These are phyloP conservation scores for Stigmatopora nigra DNA, from an alignment of 2,113 vertebrate genomes.

Conservation along the genomic window DNA sequence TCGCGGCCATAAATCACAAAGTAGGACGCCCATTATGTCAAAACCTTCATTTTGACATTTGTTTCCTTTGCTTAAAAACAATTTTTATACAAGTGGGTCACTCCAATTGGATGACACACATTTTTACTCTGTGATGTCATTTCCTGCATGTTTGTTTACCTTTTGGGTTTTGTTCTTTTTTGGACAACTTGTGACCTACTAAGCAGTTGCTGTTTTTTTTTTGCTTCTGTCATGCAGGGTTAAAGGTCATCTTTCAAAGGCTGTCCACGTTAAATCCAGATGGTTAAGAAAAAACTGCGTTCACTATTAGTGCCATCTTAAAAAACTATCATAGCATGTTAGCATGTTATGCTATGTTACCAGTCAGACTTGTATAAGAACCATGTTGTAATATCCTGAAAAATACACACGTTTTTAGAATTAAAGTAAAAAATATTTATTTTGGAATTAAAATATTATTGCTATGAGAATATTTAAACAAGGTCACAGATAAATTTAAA, in stretches of 20 bases:
- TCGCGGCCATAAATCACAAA: too few relatives aligned
- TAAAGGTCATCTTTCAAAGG: conserved; percentile 59
- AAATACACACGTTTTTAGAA: not conserved
- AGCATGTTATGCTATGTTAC: too few relatives aligned
- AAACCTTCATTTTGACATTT: conserved; percentile 1
- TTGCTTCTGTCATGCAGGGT: conserved; percentile 47
- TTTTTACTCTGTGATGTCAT: conserved; percentile 64
- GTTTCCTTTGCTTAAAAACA: conserved; percentile 24
- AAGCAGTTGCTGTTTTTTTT: conserved; percentile 48
- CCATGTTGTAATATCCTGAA: not conserved
- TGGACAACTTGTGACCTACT: conserved; percentile 58
- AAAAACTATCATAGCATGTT: too few relatives aligned
- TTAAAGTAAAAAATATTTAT: too few relatives aligned
- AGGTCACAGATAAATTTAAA: too few relatives aligned
- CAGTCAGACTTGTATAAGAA: too few relatives aligned
- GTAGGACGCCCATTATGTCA: too few relatives aligned
- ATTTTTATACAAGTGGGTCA: conserved; percentile 35
- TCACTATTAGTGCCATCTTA: too few relatives aligned
- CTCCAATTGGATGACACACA: conserved; percentile 52
- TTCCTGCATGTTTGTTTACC: conserved; percentile 62
- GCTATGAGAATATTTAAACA: too few relatives aligned
- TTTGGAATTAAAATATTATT: too few relatives aligned
- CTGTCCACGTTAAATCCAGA: conserved; percentile 39
- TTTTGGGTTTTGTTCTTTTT: conserved; percentile 57
- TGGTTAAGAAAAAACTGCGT: conserved; percentile 33